Evolutionary conservation across 2,888 invertebrate species (phyloP), one percentile per base, ranked within the genome.

Genomic region (Andrena minutula): DNA sequence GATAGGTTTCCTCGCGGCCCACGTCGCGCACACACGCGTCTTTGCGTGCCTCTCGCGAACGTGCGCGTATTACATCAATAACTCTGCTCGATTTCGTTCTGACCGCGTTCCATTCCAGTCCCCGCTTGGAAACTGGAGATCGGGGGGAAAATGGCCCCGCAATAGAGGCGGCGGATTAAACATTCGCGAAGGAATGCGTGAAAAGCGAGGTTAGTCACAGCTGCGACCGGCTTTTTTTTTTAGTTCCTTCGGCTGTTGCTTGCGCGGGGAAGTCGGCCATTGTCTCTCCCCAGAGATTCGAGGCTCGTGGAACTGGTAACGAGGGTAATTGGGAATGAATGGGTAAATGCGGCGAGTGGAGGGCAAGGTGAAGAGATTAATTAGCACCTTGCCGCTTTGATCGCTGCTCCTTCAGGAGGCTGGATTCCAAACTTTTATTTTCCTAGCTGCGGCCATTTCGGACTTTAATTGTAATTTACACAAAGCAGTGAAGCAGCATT

Each of bases 301-400:
- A 28, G 56, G 41, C 41, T 41, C 23, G 61, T 28, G 61, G 7
- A 61, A 32, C 69, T 41, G 28, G 69, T 70, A 70, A 70, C 35
- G 41, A 58, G 58, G 58, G 41, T 58, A 41, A 70, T 70, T 58
- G 53, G 35, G 56, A 70, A 70, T 20, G 69, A 70, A 70, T 58
- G 58, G 41, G 47, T 20, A 41, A 28, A 35, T 16, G 23, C 56
- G 8, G 26, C 23, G 23, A 68, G 23, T 41, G 7, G 30, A 32
- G 66, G 32, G 23, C 66, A 53, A 51, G 51, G 49, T 49, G 30
- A 66, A 20, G 30, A n/a, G 32, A n/a, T n/a, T 61, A 53, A 53
- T 68, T 68, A 51, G 12, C 51, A 32, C 49, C 51, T 66, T 20
- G 66, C 12, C 10, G 23, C 56, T 56, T 56, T 56, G 56, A 56